A percentile compares a stretch with the other conserved stretches of the same genome.
Conservation (phyloP, 1,140 invertebrate species). For the Paraescarpia echinospica region DNA sequence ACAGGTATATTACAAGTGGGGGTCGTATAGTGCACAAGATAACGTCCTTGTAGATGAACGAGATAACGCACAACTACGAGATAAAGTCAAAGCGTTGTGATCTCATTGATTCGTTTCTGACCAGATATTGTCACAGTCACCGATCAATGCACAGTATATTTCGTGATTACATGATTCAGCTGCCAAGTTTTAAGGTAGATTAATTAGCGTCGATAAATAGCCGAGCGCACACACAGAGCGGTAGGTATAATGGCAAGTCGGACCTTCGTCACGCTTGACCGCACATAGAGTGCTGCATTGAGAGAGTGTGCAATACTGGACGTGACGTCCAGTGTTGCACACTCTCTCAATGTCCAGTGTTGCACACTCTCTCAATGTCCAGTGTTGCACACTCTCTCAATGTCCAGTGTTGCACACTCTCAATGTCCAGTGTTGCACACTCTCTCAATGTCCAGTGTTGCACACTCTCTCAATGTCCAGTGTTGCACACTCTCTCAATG, state of each 20-base stretch:
- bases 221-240: not conserved
- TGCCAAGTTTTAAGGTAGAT: not conserved
- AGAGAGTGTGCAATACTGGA: too few relatives aligned
- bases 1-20: not conserved
- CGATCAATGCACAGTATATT: not conserved
- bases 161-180: not conserved
- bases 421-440: too few relatives aligned
- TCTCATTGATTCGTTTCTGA: not conserved
- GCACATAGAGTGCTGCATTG: not conserved
- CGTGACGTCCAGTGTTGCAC: too few relatives aligned
- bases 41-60: not conserved
- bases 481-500: too few relatives aligned
- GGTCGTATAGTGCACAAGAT: not conserved
- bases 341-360: too few relatives aligned
- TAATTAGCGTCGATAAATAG: not conserved
- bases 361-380: too few relatives aligned
- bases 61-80: not conserved
- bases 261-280: not conserved
- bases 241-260: not conserved
- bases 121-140: not conserved
- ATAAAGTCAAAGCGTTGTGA: not conserved
- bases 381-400: too few relatives aligned
- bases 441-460: too few relatives aligned
- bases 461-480: too few relatives aligned
- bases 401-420: too few relatives aligned